Conservation (phyloP, 2,113 vertebrate species). For the Pollachius pollachius region DNA sequence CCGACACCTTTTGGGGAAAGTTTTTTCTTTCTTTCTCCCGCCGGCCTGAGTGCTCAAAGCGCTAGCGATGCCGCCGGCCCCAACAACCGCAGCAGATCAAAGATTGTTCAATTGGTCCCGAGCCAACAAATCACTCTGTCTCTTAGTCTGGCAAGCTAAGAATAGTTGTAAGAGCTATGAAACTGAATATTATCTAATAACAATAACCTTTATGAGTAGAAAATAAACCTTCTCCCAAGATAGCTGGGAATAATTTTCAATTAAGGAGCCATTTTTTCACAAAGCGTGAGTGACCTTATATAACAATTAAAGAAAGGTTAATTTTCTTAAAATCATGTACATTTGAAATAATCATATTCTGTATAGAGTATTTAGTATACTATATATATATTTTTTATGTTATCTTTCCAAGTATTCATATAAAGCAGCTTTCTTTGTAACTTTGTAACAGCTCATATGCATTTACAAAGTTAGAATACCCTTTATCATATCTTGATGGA, state of each 20-base stretch:
- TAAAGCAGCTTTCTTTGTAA: neutral
- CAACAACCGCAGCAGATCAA: conserved; percentile 64
- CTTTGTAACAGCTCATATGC: neutral
- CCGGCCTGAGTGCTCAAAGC: conserved; percentile 20
- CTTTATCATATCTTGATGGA: neutral
- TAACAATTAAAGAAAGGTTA: no score
- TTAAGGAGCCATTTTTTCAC: no score
- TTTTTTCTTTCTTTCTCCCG: conserved; percentile 18
- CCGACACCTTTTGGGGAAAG: conserved; percentile 62
- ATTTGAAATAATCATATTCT: neutral
- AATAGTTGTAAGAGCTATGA: neutral
- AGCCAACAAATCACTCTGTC: conserved; percentile 58
- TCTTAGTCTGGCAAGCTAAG: conserved; percentile 16
- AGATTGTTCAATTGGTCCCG: conserved; percentile 57
- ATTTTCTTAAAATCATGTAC: no score
- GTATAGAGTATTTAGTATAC: neutral
- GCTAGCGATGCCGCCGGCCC: conserved; percentile 36
- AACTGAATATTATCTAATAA: no score
- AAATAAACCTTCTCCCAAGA: no score
- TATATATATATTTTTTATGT: neutral
- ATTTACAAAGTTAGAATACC: neutral
- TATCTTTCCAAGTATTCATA: neutral
- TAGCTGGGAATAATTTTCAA: no score
- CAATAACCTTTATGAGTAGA: no score
- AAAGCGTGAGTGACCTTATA: no score